These are phyloP conservation scores for Euwallacea fornicatus DNA, from an alignment of 1,140 invertebrate genomes.

Conservation along the genomic window DNA sequence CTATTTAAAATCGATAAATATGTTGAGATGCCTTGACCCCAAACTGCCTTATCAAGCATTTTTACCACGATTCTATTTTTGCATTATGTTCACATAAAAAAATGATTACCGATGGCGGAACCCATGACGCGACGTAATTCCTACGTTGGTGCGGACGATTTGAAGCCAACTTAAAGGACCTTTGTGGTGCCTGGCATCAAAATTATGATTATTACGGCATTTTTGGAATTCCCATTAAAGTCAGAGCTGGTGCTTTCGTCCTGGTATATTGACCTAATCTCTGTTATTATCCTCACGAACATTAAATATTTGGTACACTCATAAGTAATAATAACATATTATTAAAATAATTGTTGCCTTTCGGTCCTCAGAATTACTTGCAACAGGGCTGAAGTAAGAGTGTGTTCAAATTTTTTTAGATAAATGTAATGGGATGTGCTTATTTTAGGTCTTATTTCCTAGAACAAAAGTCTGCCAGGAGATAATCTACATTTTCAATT, in stretches of 20 bases:
- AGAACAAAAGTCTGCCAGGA: too few species aligned
- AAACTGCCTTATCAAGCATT: not conserved
- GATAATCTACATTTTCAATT: too few species aligned
- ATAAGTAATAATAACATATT: too few species aligned
- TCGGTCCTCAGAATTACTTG: too few species aligned
- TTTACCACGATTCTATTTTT: too few species aligned
- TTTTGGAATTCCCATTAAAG: conserved; percentile 32
- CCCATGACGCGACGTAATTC: not conserved
- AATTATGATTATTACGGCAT: conserved; percentile 26
- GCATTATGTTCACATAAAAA: too few species aligned
- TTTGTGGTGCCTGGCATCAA: conserved; percentile 16
- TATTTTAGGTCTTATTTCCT: too few species aligned
- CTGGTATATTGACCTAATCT: conserved; percentile 16
- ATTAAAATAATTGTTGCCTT: too few species aligned
- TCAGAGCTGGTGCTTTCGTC: conserved; percentile 1
- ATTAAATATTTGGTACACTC: not conserved
- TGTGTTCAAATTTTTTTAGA: too few species aligned
- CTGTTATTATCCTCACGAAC: not conserved
- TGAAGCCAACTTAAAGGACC: not conserved
- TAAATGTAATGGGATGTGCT: too few species aligned
- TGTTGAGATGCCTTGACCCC: not conserved
- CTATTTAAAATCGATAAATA: not conserved
- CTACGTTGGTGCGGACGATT: conserved; percentile 11
- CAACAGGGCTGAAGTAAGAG: too few species aligned
- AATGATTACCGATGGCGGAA: too few species aligned